phyloP scores from a whole-genome alignment of 2,797 vertebrate genomes.

The Rhinella marina region DNA sequence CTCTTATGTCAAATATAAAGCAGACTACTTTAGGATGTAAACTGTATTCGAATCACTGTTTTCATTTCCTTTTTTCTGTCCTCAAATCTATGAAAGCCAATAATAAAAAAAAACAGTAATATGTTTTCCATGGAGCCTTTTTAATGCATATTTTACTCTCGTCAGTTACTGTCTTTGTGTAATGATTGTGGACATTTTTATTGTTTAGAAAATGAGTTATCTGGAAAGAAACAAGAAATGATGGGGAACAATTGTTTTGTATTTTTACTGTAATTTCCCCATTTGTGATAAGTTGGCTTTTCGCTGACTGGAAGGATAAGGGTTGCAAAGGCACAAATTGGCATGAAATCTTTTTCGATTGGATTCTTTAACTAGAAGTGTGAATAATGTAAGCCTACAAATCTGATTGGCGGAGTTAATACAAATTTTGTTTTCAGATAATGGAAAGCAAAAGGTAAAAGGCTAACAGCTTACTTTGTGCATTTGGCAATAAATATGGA shows the following conservation, averaged over 20 bases:
- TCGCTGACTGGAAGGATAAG: constrained; percentile 53
- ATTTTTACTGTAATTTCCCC: constrained; percentile 49
- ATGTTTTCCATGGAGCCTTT: constrained; percentile 46
- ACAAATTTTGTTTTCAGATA: constrained; percentile 53
- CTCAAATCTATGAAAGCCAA: constrained; percentile 39
- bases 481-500: constrained; percentile 51
- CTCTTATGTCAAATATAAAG: background rate
- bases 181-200: constrained; percentile 57
- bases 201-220: constrained; percentile 62
- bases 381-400: constrained; percentile 51
- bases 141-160: background rate
- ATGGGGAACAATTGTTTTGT: constrained; percentile 37
- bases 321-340: constrained; percentile 30
- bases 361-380: constrained; percentile 63
- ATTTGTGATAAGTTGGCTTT: constrained; percentile 60
- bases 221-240: constrained; percentile 39
- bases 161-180: constrained; percentile 22
- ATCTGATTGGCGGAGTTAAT: constrained; percentile 34
- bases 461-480: constrained; percentile 55
- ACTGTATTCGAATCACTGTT: background rate
- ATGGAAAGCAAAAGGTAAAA: constrained; percentile 54
- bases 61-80: constrained; percentile 52
- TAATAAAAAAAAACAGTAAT: constrained; percentile 20
- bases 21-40: background rate
- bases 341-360: constrained; percentile 55